phyloP scores from a whole-genome alignment of 2,113 vertebrate species.

The Colaptes auratus region DNA sequence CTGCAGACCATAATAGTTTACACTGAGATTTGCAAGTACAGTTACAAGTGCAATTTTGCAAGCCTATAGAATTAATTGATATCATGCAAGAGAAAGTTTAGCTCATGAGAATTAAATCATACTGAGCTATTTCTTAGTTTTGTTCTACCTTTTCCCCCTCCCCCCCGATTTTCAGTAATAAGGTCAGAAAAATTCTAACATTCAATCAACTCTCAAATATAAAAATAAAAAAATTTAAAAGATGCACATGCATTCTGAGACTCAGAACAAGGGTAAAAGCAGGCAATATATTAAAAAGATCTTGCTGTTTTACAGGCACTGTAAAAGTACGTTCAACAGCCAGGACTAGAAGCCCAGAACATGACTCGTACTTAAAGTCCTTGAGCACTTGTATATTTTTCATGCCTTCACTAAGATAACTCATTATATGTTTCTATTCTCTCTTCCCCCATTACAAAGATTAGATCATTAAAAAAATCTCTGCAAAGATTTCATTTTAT shows the following conservation, averaged over 20 bases:
- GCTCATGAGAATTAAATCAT: neutral
- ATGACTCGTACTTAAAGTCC: neutral
- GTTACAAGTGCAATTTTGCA: neutral
- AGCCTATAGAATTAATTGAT: neutral
- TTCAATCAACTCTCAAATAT: neutral
- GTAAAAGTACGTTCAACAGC: neutral
- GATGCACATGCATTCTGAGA: neutral
- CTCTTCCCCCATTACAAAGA: neutral
- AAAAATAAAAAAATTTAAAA: neutral
- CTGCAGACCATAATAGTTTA: neutral
- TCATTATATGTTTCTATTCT: neutral
- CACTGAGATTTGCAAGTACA: neutral
- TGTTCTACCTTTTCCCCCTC: neutral
- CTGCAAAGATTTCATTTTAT: neutral
- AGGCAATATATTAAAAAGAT: neutral
- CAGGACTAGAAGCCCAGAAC: neutral
- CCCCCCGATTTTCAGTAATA: neutral
- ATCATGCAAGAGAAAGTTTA: neutral
- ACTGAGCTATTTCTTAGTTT: neutral
- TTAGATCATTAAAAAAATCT: neutral
- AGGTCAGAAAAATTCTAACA: neutral
- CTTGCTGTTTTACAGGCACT: neutral
- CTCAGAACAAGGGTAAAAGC: neutral
- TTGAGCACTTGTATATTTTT: accelerated
- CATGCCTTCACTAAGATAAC: neutral